Evolutionary conservation across 2,797 vertebrate genomes (phyloP), one percentile per base, ranked within the genome.

Genomic region (Aulostomus chinensis): DNA sequence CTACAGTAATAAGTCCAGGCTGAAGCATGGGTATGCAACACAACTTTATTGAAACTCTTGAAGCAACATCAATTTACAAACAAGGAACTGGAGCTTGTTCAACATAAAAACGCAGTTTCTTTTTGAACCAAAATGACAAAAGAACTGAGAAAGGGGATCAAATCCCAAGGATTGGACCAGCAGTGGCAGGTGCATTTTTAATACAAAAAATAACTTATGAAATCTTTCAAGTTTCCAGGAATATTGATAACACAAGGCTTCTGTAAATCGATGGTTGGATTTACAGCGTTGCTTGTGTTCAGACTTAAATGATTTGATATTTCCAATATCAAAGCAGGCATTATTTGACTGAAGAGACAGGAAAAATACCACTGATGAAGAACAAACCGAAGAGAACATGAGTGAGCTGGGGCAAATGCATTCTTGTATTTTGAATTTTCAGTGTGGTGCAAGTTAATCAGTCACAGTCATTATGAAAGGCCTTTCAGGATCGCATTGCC

Each of bases 1-100:
- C 11, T 29, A 29, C 33, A 46, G 18, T 22, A 71, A 43, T 58
- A 73, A 32, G 4, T 29, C 10, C 33, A 51, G 14, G n/a, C 38
- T 15, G 68, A 78, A 66, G 18, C 80, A 64, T 40, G 32, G 67
- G 79, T 81, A 90, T 78, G 86, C 87, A 92, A 90, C 90, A 91
- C 91, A 90, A 88, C 87, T 94, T 90, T 90, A 93, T 89, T 92
- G 90, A 91, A 93, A 92, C 81, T 89, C 68, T 88, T 87, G 87
- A 88, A 91, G 91, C 85, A 87, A 92, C 74, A 92, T 86, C 85
- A 88, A 89, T 86, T 91, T 87, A 90, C 79, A 91, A 84, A 91
- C 86, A 80, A 89, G 81, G 71, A 85, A 73, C 34, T 73, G 85
- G 87, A 89, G 79, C 54, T 86, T 62, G 64, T 80, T 71, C 69